A percentile compares a stretch with the other conserved stretches of the same genome.
These are phyloP conservation scores for Megamerina dolium DNA, from an alignment of 2,888 invertebrate species.

Conservation along the genomic window DNA sequence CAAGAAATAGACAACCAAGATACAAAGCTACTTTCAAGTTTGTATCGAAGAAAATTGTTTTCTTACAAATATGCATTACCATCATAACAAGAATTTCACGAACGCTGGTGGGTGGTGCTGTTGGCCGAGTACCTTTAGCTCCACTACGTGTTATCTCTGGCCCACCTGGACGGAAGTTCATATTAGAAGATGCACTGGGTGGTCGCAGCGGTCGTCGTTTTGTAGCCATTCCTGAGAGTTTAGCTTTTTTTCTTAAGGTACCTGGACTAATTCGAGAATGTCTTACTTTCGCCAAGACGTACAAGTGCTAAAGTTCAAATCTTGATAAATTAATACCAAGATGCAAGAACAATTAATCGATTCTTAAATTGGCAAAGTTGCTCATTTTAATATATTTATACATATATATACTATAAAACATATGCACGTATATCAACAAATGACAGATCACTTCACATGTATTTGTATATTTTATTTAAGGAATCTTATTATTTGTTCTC, in stretches of 20 bases:
- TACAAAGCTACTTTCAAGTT: conserved; percentile 82
- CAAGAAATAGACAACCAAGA: conserved; percentile 70
- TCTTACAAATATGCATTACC: conserved; percentile 81
- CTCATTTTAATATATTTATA: too few relatives aligned
- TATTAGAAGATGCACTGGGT: conserved; percentile 33
- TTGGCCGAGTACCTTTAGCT: conserved; percentile 68
- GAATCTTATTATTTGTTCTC: too few relatives aligned
- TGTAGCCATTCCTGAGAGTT: conserved; percentile 41
- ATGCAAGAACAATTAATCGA: too few relatives aligned
- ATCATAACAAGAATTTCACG: conserved; percentile 74
- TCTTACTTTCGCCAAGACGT: conserved; percentile 10
- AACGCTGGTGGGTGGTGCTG: conserved; percentile 76
- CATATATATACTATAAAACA: too few relatives aligned
- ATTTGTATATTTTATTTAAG: too few relatives aligned
- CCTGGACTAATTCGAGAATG: neutral
- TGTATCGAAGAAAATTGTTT: conserved; percentile 78
- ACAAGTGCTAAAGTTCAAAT: too few relatives aligned
- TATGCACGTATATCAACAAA: too few relatives aligned
- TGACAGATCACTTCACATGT: too few relatives aligned
- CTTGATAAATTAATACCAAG: too few relatives aligned
- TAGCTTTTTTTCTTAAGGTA: neutral
- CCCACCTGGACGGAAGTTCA: conserved; percentile 59
- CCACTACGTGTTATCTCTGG: conserved; percentile 50
- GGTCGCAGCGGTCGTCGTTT: conserved; percentile 48
- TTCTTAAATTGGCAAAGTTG: too few relatives aligned